These are phyloP conservation scores for Callionymus lyra DNA, from an alignment of 2,113 vertebrate genomes.

Conservation along the genomic window DNA sequence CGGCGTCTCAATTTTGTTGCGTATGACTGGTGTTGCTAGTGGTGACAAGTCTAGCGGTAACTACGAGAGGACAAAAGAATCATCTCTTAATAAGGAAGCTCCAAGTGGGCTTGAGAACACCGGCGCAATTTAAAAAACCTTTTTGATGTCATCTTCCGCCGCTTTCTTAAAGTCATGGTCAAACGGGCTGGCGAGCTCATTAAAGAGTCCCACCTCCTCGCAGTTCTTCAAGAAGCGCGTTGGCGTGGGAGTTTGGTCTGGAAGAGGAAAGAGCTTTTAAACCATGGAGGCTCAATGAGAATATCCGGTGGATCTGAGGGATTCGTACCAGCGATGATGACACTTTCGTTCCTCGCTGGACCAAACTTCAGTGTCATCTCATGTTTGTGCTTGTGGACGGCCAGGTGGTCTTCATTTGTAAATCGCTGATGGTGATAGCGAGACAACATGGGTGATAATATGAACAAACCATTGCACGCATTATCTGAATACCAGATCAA, in stretches of 20 bases:
- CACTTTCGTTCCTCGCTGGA: constrained; percentile 93
- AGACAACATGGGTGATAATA: neutral
- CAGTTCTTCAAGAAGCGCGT: constrained; percentile 98
- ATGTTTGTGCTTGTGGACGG: constrained; percentile 99
- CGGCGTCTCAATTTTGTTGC: constrained; percentile 87
- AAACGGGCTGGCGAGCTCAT: constrained; percentile 94
- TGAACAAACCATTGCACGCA: too few species aligned
- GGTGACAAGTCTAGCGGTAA: constrained; percentile 96
- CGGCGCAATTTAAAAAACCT: constrained; percentile 63
- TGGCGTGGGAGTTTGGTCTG: constrained; percentile 98
- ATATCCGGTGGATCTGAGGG: neutral
- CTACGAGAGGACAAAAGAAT: constrained; percentile 51
- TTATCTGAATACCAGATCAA: too few species aligned
- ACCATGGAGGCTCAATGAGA: neutral
- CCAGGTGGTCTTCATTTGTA: constrained; percentile 99
- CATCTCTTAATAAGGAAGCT: neutral
- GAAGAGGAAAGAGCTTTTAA: constrained; percentile 36
- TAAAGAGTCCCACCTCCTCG: constrained; percentile 97
- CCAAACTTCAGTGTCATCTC: constrained; percentile 99
- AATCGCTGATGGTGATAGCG: constrained; percentile 76
- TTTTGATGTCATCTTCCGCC: constrained; percentile 93
- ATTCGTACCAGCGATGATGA: constrained; percentile 92
- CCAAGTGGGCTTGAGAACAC: neutral
- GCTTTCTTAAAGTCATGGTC: constrained; percentile 98
- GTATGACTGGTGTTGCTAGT: constrained; percentile 89